phyloP scores from a whole-genome alignment of 2,113 vertebrate species.

The Saimiri boliviensis region DNA sequence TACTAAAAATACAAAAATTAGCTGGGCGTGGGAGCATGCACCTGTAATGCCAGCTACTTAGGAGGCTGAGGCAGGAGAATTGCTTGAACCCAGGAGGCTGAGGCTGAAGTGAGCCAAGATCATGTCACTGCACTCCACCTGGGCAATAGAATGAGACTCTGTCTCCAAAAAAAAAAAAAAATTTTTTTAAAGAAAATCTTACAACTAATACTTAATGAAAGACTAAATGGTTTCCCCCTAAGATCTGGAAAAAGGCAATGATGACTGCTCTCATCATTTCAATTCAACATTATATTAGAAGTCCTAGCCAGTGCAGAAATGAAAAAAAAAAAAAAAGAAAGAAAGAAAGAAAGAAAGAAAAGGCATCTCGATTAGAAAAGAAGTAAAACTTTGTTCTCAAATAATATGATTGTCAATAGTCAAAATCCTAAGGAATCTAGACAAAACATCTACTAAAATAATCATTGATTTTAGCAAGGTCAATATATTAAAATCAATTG shows the following conservation, averaged over 20 bases:
- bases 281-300: neutral
- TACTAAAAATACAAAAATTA: no score
- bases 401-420: neutral
- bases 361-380: neutral
- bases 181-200: neutral
- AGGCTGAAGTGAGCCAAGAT: no score
- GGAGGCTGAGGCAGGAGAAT: no score
- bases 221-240: neutral
- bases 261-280: neutral
- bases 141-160: no score
- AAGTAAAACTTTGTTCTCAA: neutral
- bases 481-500: neutral
- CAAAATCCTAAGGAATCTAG: neutral
- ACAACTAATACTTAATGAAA: neutral
- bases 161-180: no score
- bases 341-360: neutral
- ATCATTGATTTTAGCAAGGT: neutral
- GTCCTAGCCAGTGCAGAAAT: neutral
- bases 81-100: no score
- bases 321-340: no score
- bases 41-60: no score
- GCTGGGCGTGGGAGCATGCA: no score
- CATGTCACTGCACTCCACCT: no score
- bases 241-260: neutral
- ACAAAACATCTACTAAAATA: neutral